Evolutionary conservation across 2,113 vertebrate genomes (phyloP), one percentile per base, ranked within the genome.

Genomic region (Lophochroa leadbeateri): DNA sequence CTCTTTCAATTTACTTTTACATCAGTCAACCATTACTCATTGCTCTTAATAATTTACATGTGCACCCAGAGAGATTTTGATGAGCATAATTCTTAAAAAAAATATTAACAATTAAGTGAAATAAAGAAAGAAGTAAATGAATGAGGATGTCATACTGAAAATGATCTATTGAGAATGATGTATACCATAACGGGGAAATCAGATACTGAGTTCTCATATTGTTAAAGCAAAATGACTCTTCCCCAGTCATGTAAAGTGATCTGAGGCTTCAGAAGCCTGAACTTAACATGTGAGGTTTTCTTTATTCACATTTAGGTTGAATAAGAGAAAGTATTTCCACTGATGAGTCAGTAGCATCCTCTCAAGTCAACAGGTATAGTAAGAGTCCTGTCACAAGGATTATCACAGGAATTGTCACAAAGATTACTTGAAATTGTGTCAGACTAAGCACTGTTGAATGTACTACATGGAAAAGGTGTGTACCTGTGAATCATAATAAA

Each of bases 21-120:
- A 79, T 95, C 89, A 91, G 29, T 95, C 78, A 94, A 23, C 44
- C 37, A 41, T 72, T 82, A 72, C 25, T 64, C 37, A 25, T 43
- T 87, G 24, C 10, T 94, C 33, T 91, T 79, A 91, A 95, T 90
- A 93, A 96, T 91, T 94, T 84, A 92, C 61, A 57, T 50, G 43
- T 25, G 24, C 33, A 92, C 27, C 50, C 65, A 68, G 43, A 91
- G 72, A 88, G 49, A 81, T 43, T 84, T 35, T 17, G 50, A 94
- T 25, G 13, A 91, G 19, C 24, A 64, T 68, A 68, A 41, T 90
- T 82, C 29, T 28, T 24, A 5, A 10, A 37, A 72, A 60, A 46
- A 84, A 83, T 69, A 2, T 37, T 2, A 87, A 88, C 60, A 88
- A 90, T 90, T 90, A 83, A 86, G 6, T 21, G 18, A 77, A 86